Evolutionary conservation across 2,113 vertebrate genomes (phyloP), one percentile per base, ranked within the genome.

Genomic region (Pedetes capensis): DNA sequence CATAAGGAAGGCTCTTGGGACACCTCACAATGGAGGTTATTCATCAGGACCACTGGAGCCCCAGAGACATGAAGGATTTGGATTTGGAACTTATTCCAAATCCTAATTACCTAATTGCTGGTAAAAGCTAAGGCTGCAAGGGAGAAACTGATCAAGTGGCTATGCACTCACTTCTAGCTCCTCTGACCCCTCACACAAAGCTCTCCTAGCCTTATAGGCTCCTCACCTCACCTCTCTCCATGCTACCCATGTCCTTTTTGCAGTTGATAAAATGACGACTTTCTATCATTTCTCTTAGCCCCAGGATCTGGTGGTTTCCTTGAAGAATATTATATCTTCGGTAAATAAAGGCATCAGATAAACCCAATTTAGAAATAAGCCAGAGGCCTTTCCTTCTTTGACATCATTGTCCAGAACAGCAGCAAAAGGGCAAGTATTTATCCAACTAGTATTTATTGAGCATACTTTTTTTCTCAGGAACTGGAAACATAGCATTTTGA

Each of bases 21-120:
- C 39, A 4, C 37, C 96, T 97, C 96, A 98, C 97, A 98, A 98
- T 98, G 97, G 96, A 95, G 88, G 96, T 87, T 96, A 98, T 98
- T 98, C 97, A 98, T 98, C 96, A 98, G 95, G 91, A 34, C 80
- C 72, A 72, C 94, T 63, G 87, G 79, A 88, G 95, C 89, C 97
- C 25, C 87, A 81, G 63, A 64, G 97, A 95, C 94, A 97, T 94
- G 96, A 97, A 96, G 93, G 87, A 91, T 94, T 95, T 97, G 95
- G 80, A 95, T 69, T 83, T 97, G 96, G 84, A 98, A 97, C 96
- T 64, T 95, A 97, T 94, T 98, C 94, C 93, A 98, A n/a, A n/a
- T n/a, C n/a, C n/a, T n/a, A n/a, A n/a, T 96, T 95, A 98, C 93
- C 94, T 95, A 91, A 97, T 96, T 96, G 95, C 95, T 94, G 81